Conservation (phyloP, 35 echinoderm and acorn worm genomes). For the Acanthaster planci region DNA sequence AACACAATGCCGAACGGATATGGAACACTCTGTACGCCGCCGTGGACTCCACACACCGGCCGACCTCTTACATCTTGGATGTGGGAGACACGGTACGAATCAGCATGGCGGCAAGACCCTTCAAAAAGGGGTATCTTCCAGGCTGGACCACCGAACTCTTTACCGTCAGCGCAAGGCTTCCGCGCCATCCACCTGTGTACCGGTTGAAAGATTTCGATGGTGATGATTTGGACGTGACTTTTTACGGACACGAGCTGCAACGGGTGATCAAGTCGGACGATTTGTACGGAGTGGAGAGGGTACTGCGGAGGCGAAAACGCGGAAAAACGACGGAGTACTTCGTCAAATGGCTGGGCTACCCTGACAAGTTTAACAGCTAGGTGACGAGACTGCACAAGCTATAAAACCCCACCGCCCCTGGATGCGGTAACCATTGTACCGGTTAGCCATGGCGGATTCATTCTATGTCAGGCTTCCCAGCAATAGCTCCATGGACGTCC, state of each 20-base stretch:
- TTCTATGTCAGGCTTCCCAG: conserved; percentile 51
- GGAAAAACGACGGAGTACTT: conserved; percentile 62
- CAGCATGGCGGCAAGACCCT: conserved; percentile 43
- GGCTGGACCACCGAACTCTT: conserved; percentile 82
- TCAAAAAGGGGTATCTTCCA: conserved; percentile 68
- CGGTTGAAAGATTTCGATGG: conserved; percentile 61
- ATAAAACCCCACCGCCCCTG: not conserved
- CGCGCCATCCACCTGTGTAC: conserved; percentile 54
- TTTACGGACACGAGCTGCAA: conserved; percentile 79
- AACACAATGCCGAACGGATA: not conserved
- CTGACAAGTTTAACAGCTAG: conserved; percentile 74
- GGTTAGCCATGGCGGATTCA: conserved; percentile 22
- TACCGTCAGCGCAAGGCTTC: conserved; percentile 11
- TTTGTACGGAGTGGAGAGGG: conserved; percentile 69
- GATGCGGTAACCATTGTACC: not conserved
- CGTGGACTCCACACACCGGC: not conserved
- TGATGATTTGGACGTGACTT: conserved; percentile 60
- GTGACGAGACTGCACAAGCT: conserved; percentile 13
- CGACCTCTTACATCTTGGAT: conserved; percentile 34
- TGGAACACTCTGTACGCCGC: not conserved
- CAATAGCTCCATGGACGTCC: conserved; percentile 37
- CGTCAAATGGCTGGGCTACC: conserved; percentile 81
- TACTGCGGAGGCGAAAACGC: conserved; percentile 37
- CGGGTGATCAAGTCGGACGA: conserved; percentile 30
- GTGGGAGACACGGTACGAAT: conserved; percentile 50